Evolutionary conservation across 2,888 invertebrate genomes (phyloP), one percentile per base, ranked within the genome.

Genomic region (Helicoverpa assulta): DNA sequence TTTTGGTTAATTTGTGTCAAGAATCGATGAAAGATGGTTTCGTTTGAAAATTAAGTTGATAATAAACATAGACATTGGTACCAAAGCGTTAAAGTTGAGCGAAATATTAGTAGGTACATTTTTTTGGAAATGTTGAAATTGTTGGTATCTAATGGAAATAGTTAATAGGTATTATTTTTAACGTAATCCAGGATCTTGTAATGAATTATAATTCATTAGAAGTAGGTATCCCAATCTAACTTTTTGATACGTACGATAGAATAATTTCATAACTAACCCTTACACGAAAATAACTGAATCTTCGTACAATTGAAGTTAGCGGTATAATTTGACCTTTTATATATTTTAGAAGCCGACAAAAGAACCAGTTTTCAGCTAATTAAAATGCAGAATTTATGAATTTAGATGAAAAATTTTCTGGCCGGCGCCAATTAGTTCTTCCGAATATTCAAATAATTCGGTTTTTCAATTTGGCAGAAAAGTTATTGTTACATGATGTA

Each of bases 321-420:
- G 43, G 12, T 14, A 43, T 10, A 14, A 14, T 2, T 29, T 62
- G 64, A 57, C 56, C 26, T 73, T 47, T 73, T 2, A n/a, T 10
- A 52, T 47, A 19, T 65, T 73, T 57, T 73, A 6, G 43, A 43
- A 55, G 18, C 54, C 33, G 43, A n/a, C 56, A 37, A 10, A 47
- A 33, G 18, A 12, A 5, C 33, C 14, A 21, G 18, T 43, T 19
- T 37, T 19, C 18, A 43, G 7, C n/a, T 51, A 26, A 57, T 64
- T 73, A 26, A 26, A 1, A 56, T 70, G 33, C 26, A 37, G n/a
- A 73, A 57, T 73, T 18, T 21, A 54, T 54, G 16, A 72, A 61
- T 71, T 52, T 56, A 37, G 14, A 57, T 73, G 43, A 65, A 53
- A 64, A 43, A 47, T 37, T 56, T 33, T n/a, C 52, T 29, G n/a